Evolutionary conservation across 2,797 vertebrate genomes (phyloP).

Genomic region (Sorex maritimensis): DNA sequence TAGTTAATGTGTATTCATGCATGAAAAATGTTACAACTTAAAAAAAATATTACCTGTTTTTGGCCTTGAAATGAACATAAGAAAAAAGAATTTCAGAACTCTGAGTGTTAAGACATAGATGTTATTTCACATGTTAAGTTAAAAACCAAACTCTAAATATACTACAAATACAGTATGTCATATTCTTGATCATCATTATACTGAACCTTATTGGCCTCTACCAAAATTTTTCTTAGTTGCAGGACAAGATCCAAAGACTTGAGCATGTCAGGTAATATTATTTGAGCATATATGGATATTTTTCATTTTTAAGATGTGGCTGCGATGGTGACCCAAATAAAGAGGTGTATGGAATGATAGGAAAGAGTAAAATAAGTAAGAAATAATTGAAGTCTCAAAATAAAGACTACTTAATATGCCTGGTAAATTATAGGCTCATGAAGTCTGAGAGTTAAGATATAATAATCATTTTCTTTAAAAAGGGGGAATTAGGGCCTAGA

Average conservation of each 20-base stretch:
- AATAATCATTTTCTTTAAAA: neutral
- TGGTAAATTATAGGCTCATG: neutral
- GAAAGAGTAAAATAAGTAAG: neutral
- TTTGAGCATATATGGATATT: slow-evolving; percentile 30
- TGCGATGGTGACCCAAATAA: neutral
- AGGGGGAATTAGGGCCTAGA: no score
- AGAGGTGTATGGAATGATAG: neutral
- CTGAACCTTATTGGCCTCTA: slow-evolving; percentile 2
- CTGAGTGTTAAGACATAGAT: slow-evolving; percentile 15
- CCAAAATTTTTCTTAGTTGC: slow-evolving; percentile 6
- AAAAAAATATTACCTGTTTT: neutral
- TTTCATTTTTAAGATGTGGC: neutral
- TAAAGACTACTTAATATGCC: slow-evolving; percentile 5
- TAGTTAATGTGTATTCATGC: slow-evolving; percentile 17
- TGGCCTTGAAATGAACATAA: slow-evolving; percentile 37
- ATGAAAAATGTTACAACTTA: slow-evolving; percentile 25
- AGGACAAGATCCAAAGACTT: neutral
- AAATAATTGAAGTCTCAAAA: neutral
- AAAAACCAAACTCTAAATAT: neutral
- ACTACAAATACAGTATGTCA: neutral
- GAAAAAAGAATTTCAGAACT: slow-evolving; percentile 36
- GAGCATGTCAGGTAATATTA: slow-evolving; percentile 15
- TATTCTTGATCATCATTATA: slow-evolving; percentile 40
- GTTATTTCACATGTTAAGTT: slow-evolving; percentile 47
- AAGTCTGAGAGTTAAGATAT: neutral